Percentiles rank a stretch among this genome's conserved stretches.
Evolutionary conservation across 2,888 invertebrate species (phyloP).

Genomic region (Theristus sp.): DNA sequence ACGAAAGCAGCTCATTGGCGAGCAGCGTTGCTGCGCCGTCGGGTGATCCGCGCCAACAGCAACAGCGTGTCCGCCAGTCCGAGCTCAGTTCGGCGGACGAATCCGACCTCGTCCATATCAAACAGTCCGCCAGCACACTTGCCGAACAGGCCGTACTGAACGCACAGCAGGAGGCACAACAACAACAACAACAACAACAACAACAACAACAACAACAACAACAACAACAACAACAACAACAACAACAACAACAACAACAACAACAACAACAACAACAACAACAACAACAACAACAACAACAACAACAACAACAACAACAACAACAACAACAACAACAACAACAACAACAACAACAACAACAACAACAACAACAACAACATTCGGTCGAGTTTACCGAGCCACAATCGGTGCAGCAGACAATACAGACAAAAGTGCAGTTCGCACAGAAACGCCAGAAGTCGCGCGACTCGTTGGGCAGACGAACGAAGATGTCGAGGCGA

Average conservation of each 20-base stretch:
- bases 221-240: background rate
- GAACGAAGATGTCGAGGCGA: background rate
- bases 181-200: no score
- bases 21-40: no score
- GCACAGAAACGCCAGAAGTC: background rate
- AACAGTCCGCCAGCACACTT: background rate
- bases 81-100: background rate
- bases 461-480: background rate
- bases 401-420: background rate
- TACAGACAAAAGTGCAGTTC: no score
- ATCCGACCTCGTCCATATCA: background rate
- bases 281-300: background rate
- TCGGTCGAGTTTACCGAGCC: no score
- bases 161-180: no score
- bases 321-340: background rate
- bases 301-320: background rate
- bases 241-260: background rate
- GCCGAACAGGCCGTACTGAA: no score
- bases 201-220: no score
- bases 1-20: background rate
- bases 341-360: background rate
- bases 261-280: background rate
- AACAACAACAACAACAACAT: background rate
- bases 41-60: no score
- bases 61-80: no score